Conservation (phyloP, 2,888 invertebrate genomes). For the Melinopterus prodromus region DNA sequence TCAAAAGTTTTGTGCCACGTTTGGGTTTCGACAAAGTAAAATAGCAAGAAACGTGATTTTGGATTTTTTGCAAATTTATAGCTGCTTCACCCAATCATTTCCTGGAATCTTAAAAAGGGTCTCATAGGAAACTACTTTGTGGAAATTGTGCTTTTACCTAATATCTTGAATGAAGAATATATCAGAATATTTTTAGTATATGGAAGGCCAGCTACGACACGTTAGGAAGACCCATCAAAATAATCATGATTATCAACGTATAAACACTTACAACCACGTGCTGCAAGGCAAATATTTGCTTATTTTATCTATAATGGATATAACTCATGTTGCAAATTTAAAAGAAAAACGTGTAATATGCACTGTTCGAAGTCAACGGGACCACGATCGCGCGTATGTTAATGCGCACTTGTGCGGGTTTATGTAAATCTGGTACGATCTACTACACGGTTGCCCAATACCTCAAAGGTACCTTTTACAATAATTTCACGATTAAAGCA, state of each 20-base stretch:
- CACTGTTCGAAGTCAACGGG: conserved; percentile 4
- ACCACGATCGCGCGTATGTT: conserved; percentile 16
- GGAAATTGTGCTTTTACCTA: no score
- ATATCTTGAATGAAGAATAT: no score
- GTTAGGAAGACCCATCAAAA: no score
- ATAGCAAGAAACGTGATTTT: no score
- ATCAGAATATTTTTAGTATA: no score
- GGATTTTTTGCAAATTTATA: no score
- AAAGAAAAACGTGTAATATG: neutral
- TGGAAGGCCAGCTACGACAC: no score
- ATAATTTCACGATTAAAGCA: conserved; percentile 19
- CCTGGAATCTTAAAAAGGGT: no score
- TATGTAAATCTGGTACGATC: conserved; percentile 25
- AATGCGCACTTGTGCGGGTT: conserved; percentile 24
- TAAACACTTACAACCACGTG: neutral
- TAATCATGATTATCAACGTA: neutral
- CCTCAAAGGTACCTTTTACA: conserved; percentile 27
- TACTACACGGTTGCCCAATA: conserved; percentile 25
- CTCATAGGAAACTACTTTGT: no score
- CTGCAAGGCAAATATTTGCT: neutral
- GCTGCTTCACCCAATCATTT: no score
- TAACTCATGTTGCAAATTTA: neutral
- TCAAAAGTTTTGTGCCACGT: no score
- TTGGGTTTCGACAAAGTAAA: no score
- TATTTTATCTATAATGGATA: neutral